Evolutionary conservation across 2,113 vertebrate genomes (phyloP).

Genomic region (human): DNA sequence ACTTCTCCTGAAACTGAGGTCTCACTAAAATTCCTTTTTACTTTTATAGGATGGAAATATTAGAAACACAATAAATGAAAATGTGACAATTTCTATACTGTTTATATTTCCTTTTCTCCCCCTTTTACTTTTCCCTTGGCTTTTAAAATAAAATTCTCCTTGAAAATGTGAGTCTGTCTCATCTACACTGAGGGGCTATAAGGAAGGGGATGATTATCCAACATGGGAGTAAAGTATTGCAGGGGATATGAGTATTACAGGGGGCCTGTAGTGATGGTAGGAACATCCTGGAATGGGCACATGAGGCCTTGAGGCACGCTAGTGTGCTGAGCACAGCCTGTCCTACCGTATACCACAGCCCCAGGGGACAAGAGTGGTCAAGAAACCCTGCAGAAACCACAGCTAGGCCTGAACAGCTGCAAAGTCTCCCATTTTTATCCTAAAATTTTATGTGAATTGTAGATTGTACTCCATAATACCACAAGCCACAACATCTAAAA

Average conservation of each 20-base stretch:
- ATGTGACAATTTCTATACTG: background rate
- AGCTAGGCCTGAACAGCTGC: background rate
- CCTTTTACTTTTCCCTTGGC: background rate
- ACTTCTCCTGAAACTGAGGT: background rate
- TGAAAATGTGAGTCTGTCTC: background rate
- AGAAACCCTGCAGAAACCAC: background rate
- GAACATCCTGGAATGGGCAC: background rate
- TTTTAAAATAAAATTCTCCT: background rate
- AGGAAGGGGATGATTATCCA: background rate
- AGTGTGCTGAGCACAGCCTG: background rate
- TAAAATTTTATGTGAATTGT: background rate
- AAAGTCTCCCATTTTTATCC: background rate
- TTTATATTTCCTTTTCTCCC: background rate
- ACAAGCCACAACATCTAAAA: background rate
- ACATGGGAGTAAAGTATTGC: background rate
- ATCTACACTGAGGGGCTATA: background rate
- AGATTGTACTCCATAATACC: background rate
- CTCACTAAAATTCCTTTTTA: background rate
- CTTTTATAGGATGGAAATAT: background rate
- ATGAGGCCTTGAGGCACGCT: too few species aligned
- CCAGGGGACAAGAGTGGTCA: background rate
- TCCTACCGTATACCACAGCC: too few species aligned
- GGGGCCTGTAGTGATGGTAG: background rate
- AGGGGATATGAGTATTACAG: background rate
- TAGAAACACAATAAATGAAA: background rate